phyloP scores from a whole-genome alignment of 2,113 vertebrate genomes.

The Amblyornis subalaris region DNA sequence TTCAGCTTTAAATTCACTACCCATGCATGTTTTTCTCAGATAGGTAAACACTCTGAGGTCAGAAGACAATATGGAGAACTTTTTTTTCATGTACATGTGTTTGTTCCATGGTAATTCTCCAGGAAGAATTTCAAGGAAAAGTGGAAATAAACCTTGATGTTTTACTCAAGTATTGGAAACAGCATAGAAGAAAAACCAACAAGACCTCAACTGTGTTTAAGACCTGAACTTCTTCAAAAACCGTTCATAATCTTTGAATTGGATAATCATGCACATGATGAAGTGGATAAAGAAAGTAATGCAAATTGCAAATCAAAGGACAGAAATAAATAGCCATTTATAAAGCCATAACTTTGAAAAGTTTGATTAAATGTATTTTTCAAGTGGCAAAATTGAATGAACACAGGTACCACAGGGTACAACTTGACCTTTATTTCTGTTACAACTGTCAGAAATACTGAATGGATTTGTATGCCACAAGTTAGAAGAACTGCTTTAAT shows the following conservation, averaged over 20 bases:
- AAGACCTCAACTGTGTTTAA: not conserved
- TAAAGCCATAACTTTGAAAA: not conserved
- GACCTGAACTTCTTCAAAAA: not conserved
- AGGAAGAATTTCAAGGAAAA: not conserved
- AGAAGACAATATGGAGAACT: not conserved
- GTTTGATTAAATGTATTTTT: conserved; percentile 9
- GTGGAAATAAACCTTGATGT: not conserved
- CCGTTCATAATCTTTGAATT: not conserved
- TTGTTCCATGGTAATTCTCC: not conserved
- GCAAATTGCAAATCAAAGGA: not conserved
- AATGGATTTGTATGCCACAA: not conserved
- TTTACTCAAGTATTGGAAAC: not conserved
- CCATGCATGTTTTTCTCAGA: not conserved
- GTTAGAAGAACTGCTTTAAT: not conserved
- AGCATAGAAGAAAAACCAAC: not conserved
- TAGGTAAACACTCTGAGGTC: not conserved
- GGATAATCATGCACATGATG: not conserved
- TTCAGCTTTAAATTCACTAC: not conserved
- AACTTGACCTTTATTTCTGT: conserved; percentile 18
- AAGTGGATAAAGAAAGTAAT: not conserved
- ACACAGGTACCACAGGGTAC: not conserved
- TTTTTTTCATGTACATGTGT: not conserved
- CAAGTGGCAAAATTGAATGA: not conserved
- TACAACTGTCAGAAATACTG: not conserved
- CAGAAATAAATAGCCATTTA: not conserved